Evolutionary conservation across 2,113 vertebrate species (phyloP).

Genomic region (Chaetorhynchus papuensis): DNA sequence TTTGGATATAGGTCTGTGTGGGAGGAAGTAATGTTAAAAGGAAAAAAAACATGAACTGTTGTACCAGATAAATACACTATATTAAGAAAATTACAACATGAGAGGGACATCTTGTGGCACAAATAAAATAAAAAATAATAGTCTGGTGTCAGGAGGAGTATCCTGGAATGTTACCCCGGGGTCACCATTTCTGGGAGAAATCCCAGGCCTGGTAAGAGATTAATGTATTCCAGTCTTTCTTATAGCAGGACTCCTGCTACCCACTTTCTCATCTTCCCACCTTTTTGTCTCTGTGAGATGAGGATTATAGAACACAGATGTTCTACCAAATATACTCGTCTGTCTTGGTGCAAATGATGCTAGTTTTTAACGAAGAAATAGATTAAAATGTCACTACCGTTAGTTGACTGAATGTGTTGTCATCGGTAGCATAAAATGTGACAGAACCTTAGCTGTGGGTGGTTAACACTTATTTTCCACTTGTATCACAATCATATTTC

Average conservation of each 20-base stretch:
- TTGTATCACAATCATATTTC: conserved; percentile 4
- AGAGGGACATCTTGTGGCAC: conserved; percentile 48
- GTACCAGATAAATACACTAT: conserved; percentile 2
- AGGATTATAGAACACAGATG: neutral
- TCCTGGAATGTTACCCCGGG: neutral
- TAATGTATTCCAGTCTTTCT: neutral
- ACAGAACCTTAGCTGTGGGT: conserved; percentile 15
- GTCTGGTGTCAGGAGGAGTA: neutral
- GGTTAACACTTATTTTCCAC: conserved; percentile 4
- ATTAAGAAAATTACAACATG: neutral
- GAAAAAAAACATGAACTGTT: neutral
- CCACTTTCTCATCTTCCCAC: neutral
- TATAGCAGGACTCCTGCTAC: neutral
- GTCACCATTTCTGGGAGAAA: neutral
- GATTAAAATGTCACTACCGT: neutral
- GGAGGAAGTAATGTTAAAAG: neutral
- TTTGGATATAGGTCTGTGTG: neutral
- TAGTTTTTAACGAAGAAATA: conserved; percentile 2
- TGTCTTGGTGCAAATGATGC: neutral
- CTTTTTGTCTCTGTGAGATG: neutral
- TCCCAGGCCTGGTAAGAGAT: neutral
- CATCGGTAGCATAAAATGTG: neutral
- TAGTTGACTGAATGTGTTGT: conserved; percentile 4
- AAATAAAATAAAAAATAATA: neutral
- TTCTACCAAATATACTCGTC: neutral